Conservation (phyloP, 2,888 invertebrate genomes). For the Stenolophus ochropezus region DNA sequence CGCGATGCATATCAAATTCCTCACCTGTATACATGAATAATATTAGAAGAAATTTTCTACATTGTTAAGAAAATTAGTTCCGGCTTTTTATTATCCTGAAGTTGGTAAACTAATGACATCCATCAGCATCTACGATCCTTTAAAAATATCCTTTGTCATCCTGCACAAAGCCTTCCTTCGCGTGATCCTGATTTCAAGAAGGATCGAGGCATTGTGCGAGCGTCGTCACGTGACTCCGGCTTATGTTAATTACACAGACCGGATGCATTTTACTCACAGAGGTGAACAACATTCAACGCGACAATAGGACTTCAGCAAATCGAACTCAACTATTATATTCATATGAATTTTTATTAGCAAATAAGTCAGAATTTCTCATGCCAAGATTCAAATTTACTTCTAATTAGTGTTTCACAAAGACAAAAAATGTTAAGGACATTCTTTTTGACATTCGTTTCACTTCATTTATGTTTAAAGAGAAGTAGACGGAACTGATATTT, state of each 20-base stretch:
- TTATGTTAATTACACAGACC: slow-evolving; percentile 54
- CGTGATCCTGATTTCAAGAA: slow-evolving; percentile 43
- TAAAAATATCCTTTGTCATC: slow-evolving; percentile 61
- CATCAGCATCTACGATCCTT: slow-evolving; percentile 39
- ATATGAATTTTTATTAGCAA: too few species aligned
- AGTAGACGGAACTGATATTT: too few species aligned
- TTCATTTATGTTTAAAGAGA: too few species aligned
- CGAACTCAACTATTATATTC: not conserved
- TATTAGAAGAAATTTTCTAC: not conserved
- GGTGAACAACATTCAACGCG: not conserved
- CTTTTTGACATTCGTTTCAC: too few species aligned
- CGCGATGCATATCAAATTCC: not conserved
- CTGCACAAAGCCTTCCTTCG: slow-evolving; percentile 54
- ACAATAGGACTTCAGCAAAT: not conserved
- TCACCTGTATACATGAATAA: slow-evolving; percentile 12
- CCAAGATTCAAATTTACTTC: too few species aligned
- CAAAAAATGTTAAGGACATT: too few species aligned
- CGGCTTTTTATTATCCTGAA: not conserved
- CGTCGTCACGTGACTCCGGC: slow-evolving; percentile 39
- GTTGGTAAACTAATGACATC: not conserved
- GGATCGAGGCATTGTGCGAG: slow-evolving; percentile 38
- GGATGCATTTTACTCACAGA: slow-evolving; percentile 40
- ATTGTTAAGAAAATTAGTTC: slow-evolving; percentile 30
- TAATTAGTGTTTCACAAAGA: too few species aligned
- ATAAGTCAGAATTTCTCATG: too few species aligned